A percentile compares a stretch with the other conserved stretches of the same genome.
Evolutionary conservation across 53 echinoderm and acorn worm genomes (phyloP).

Genomic region (Antedon mediterranea): DNA sequence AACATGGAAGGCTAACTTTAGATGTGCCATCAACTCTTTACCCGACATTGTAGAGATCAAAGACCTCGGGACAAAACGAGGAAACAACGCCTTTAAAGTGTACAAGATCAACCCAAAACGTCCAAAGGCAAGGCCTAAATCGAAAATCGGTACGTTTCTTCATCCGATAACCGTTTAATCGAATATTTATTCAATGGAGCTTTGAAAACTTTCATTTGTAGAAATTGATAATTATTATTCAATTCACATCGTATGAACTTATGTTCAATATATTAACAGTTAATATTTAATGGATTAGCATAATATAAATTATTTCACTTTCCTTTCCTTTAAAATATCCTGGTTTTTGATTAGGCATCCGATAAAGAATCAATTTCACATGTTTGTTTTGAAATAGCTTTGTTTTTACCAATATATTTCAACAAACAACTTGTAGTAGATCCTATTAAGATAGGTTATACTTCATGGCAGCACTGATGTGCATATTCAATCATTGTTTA

Average conservation of each 20-base stretch:
- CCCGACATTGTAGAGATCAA: slow-evolving; percentile 86
- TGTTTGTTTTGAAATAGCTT: not conserved
- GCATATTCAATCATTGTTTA: too few relatives aligned
- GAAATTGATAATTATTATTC: too few relatives aligned
- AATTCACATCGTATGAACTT: too few relatives aligned
- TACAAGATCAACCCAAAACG: slow-evolving; percentile 75
- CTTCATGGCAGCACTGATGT: too few relatives aligned
- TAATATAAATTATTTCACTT: not conserved
- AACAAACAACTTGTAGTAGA: not conserved
- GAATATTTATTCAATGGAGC: too few relatives aligned
- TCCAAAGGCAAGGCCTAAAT: slow-evolving; percentile 8
- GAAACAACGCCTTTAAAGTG: slow-evolving; percentile 89
- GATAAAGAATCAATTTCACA: not conserved
- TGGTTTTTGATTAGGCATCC: not conserved
- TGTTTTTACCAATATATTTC: not conserved
- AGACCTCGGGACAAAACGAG: slow-evolving; percentile 73
- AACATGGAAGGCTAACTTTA: slow-evolving; percentile 96
- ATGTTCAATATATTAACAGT: too few relatives aligned
- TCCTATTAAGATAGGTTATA: too few relatives aligned
- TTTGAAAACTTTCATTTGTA: too few relatives aligned
- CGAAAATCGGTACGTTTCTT: not conserved
- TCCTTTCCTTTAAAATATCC: not conserved
- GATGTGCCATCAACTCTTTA: slow-evolving; percentile 97
- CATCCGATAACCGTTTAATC: too few relatives aligned
- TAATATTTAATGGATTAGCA: too few relatives aligned